Evolutionary conservation across 2,113 vertebrate species (phyloP), one percentile per base, ranked within the genome.

Genomic region (Upupa epops): DNA sequence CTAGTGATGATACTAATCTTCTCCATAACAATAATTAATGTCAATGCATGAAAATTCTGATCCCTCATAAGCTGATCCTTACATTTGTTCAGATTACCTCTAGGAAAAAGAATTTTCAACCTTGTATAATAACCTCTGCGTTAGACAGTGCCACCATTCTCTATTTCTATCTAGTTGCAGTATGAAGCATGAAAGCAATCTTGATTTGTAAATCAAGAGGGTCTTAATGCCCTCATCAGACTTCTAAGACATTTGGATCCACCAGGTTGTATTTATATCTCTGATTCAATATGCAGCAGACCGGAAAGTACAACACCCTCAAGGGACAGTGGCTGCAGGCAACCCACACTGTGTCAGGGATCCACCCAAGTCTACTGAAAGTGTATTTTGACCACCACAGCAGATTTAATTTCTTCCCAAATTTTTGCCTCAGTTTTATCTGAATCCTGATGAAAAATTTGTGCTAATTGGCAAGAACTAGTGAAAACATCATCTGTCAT

Each of bases 261-360:
- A 61, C 5, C 25, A 60, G 18, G 26, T 3, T 68, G 55, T 40
- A 54, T 70, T 88, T 77, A 54, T 69, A 14, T 24, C 8, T 61
- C 55, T 80, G 69, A 86, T 25, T 72, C 49, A 79, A 51, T 9
- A 26, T 31, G 28, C 26, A 54, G 15, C 26, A 34, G 70, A 64
- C 31, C 37, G 28, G 28, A 26, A 90, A 64, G 17, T 82, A 54
- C 6, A 22, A 58, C 11, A 42, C 0, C 4, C 17, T 9, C 9
- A 11, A 46, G 17, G 4, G 11, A 22, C 8, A 2, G 0, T 29
- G 29, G 18, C 48, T 71, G 5, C 31, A 29, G 24, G 32, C 16
- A 68, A 20, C 24, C 13, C 31, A 58, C 0, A 0, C 8, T 34
- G 9, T n/a, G n/a, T n/a, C 32, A 79, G 59, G 8, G 28, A 19